These are phyloP conservation scores for Caenorhabditis brenneri DNA, from an alignment of 1,140 invertebrate species.

Conservation along the genomic window DNA sequence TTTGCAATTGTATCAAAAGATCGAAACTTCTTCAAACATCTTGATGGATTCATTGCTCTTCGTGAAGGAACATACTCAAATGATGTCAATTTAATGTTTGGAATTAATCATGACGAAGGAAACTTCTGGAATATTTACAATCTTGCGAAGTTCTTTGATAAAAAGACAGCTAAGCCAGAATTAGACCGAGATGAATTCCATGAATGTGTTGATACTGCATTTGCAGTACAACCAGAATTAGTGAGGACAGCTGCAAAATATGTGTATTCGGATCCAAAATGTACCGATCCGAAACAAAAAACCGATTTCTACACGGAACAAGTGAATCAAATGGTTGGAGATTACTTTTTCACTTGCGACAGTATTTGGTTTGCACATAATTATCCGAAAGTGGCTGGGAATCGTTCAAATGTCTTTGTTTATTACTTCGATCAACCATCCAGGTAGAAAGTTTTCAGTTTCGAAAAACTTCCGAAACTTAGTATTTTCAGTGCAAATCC, in stretches of 20 bases:
- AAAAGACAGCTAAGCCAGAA: constrained; percentile 59
- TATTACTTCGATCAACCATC: constrained; percentile 70
- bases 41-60: constrained; percentile 67
- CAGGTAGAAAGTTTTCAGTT: constrained; percentile 33
- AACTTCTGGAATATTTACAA: constrained; percentile 71
- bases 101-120: constrained; percentile 70
- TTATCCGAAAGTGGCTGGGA: constrained; percentile 52
- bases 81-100: constrained; percentile 70
- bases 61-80: constrained; percentile 61
- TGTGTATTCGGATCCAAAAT: constrained; percentile 63
- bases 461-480: not conserved
- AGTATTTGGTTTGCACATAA: constrained; percentile 69
- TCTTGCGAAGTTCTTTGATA: constrained; percentile 67
- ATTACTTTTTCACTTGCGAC: constrained; percentile 70
- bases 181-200: constrained; percentile 63
- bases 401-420: constrained; percentile 63
- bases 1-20: constrained; percentile 69
- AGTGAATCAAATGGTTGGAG: constrained; percentile 70
- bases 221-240: constrained; percentile 61
- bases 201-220: constrained; percentile 63
- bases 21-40: constrained; percentile 66
- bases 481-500: constrained; percentile 75
- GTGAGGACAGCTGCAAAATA: constrained; percentile 66
- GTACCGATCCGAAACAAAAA: constrained; percentile 58
- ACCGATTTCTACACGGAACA: constrained; percentile 67